Evolutionary conservation across 30 jellyfish, hydroid and myxozoan genomes (phyloP).

Genomic region (Catostylus mosaicus): DNA sequence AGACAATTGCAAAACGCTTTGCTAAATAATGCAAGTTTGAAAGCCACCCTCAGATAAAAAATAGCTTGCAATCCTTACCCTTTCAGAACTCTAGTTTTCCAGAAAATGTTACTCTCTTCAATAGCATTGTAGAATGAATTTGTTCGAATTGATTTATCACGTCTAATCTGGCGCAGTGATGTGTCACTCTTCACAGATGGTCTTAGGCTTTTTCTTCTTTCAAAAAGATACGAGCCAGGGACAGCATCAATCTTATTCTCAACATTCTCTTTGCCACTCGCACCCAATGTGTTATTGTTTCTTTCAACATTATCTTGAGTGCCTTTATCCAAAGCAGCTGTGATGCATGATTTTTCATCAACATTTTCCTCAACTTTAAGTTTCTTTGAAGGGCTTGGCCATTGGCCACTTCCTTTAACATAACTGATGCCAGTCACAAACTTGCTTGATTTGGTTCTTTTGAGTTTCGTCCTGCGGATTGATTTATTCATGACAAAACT

Average conservation of each 20-base stretch:
- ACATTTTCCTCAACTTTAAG: background rate
- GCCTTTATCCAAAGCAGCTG: background rate
- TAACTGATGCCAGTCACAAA: constrained; percentile 59
- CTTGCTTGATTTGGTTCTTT: constrained; percentile 37
- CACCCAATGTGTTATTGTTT: background rate
- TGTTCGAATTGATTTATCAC: background rate
- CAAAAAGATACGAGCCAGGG: constrained; percentile 11
- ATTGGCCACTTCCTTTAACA: constrained; percentile 31
- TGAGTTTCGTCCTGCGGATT: constrained; percentile 46
- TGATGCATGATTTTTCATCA: background rate
- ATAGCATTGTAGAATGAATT: constrained; percentile 5
- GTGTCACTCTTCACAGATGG: constrained; percentile 38
- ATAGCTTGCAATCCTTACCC: constrained; percentile 14
- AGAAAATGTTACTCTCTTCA: background rate
- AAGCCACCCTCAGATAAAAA: background rate
- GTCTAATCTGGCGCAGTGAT: constrained; percentile 7
- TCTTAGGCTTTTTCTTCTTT: constrained; percentile 23
- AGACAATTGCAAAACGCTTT: no score
- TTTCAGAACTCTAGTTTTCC: constrained; percentile 9
- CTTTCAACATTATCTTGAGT: no score
- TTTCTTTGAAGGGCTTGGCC: constrained; percentile 52
- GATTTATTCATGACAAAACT: constrained; percentile 58
- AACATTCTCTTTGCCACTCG: constrained; percentile 36
- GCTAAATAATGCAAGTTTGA: no score
- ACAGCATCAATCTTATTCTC: background rate